Base-by-base conservation (phyloP, 2,797 vertebrate genomes). In the Urosaurus nigricauda region DNA sequence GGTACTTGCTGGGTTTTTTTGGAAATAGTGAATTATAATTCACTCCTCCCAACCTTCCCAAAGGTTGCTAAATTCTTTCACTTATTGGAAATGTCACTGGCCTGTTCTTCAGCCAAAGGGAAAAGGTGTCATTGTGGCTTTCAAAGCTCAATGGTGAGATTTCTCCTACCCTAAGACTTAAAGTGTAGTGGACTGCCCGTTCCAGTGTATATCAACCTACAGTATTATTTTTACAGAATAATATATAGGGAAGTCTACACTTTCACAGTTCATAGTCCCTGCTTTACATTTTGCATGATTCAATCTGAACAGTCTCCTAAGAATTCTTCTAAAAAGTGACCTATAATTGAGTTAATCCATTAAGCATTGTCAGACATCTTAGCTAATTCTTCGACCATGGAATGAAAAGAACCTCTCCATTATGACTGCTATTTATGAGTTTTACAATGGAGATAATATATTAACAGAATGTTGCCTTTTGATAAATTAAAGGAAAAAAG, bases 321-420 rank as follows among this genome's bases (percentile, higher is more conserved):
- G 35, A 71, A 86, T 70, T 79, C 47, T 70, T 71, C 68, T 87
- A 58, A 86, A 70, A 80, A 71, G n/a, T 43, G 68, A 56, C 53
- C 3, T 68, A n/a, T 51, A 63, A 75, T 1, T 60, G 51, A 40
- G 35, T 26, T 32, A 35, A 6, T 75, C 32, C 68, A 13, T 71
- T 21, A 53, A 73, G 21, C 16, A 43, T 21, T 32, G 17, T 87
- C 58, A 19, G 32, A 14, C 14, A 68, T 47, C 63, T 63, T 43
- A 82, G 13, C 35, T 40, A 43, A 60, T 60, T 60, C 11, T 60
- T 32, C 2, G 7, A 12, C 37, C 12, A 17, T 83, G 24, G 21
- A 68, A 65, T 2, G 17, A 47, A 53, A 40, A 43, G 1, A 26
- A 65, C 29, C 5, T 70, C 63, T 29, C 8, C 14, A 12, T 40